These are phyloP conservation scores for Acridotheres tristis DNA, from an alignment of 2,797 vertebrate species.

Conservation along the genomic window DNA sequence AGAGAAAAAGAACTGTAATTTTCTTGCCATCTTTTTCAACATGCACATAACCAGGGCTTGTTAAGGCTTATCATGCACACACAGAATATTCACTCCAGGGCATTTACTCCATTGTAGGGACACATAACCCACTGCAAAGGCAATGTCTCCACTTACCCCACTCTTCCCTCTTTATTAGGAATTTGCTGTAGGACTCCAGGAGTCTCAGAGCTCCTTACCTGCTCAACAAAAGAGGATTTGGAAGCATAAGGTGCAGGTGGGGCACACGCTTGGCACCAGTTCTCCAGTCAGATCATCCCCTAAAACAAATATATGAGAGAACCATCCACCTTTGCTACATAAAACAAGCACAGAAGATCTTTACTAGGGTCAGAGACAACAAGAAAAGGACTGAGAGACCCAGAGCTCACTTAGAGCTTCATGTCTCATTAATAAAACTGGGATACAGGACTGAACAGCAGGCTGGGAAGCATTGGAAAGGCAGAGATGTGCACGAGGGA, in stretches of 20 bases:
- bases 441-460: neutral
- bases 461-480: neutral
- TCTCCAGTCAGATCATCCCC: neutral
- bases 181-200: neutral
- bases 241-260: neutral
- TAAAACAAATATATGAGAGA: neutral
- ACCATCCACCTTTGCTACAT: neutral
- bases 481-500: rapidly evolving
- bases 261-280: neutral
- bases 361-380: neutral
- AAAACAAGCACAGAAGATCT: neutral
- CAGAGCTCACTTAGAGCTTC: neutral
- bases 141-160: neutral
- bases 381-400: neutral
- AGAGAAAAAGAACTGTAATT: neutral
- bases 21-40: neutral
- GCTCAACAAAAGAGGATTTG: neutral
- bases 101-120: neutral
- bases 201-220: neutral
- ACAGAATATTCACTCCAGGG: neutral
- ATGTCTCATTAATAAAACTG: neutral
- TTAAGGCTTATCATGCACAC: neutral
- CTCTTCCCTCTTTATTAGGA: neutral
- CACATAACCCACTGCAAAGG: neutral
- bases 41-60: neutral